A percentile compares a stretch with the other conserved stretches of the same genome.
phyloP scores from a whole-genome alignment of 1,140 invertebrate genomes.

The Brachionus angularis region DNA sequence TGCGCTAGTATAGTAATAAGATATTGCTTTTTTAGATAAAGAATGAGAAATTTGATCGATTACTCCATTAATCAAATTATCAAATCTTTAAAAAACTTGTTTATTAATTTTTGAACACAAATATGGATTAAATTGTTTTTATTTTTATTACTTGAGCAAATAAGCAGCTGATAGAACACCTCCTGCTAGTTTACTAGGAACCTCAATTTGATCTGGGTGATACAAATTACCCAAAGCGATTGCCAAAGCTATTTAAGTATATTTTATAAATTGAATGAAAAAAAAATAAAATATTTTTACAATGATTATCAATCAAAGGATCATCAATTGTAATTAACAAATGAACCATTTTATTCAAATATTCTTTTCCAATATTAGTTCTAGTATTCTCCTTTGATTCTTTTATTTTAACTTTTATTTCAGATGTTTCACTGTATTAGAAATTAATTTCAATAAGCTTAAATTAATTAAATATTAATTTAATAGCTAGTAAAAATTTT shows the following conservation, averaged over 20 bases:
- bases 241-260: constrained; percentile 20
- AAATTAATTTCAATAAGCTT: background rate
- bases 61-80: background rate
- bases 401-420: background rate
- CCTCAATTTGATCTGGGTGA: background rate
- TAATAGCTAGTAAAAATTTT: background rate
- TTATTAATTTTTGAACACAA: too few relatives aligned
- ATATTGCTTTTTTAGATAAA: background rate
- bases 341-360: background rate
- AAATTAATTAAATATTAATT: background rate
- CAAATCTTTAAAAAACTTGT: background rate
- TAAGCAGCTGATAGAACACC: constrained; percentile 16
- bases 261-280: background rate
- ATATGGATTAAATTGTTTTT: background rate
- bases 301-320: constrained; percentile 26
- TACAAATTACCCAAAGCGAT: constrained; percentile 32
- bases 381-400: constrained; percentile 22
- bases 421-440: constrained; percentile 1
- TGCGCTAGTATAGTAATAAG: constrained; percentile 2
- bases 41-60: constrained; percentile 1
- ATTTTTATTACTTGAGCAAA: background rate
- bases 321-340: background rate
- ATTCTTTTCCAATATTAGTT: constrained; percentile 3
- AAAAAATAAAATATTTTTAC: background rate
- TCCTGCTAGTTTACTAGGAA: constrained; percentile 8